These are phyloP conservation scores for Bombycilla garrulus DNA, from an alignment of 2,113 vertebrate species.

Conservation along the genomic window DNA sequence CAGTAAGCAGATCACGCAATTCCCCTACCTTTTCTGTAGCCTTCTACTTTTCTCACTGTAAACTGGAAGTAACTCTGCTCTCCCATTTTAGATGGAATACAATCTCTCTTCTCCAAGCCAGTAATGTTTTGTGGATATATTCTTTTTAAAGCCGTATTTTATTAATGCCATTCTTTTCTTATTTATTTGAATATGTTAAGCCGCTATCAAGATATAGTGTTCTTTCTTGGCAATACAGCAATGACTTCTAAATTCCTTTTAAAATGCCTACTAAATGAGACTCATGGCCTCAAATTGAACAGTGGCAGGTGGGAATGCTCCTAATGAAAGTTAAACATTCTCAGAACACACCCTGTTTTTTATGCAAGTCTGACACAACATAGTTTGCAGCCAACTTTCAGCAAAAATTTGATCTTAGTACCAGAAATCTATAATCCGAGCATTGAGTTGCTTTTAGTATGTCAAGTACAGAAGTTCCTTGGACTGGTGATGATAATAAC, in stretches of 20 bases:
- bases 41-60: neutral
- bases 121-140: neutral
- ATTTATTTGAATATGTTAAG: neutral
- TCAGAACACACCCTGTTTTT: neutral
- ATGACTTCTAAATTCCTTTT: neutral
- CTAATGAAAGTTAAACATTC: neutral
- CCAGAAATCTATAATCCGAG: neutral
- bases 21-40: neutral
- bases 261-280: neutral
- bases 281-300: neutral
- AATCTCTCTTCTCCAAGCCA: neutral
- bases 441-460: neutral
- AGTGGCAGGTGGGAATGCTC: neutral
- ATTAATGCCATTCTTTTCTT: neutral
- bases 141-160: neutral
- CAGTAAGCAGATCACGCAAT: neutral
- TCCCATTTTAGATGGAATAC: neutral
- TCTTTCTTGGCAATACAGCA: neutral
- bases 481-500: neutral
- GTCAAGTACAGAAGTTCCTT: neutral
- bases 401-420: neutral
- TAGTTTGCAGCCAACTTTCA: neutral
- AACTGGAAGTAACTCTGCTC: neutral
- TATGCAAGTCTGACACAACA: neutral
- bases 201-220: neutral